Evolutionary conservation across 1,140 invertebrate species (phyloP).

Genomic region (Trichogramma pretiosum): DNA sequence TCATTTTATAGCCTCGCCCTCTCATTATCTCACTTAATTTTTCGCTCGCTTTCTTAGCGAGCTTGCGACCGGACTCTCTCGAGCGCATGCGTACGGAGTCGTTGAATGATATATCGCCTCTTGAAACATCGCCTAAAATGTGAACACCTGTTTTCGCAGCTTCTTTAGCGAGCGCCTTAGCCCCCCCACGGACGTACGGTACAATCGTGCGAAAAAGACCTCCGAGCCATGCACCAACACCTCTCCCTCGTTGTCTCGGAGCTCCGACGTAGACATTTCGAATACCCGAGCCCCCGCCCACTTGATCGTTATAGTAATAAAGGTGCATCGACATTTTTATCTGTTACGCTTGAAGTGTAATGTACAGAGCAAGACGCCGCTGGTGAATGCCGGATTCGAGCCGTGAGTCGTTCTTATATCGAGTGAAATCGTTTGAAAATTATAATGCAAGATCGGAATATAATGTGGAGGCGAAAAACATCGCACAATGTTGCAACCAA

Average conservation of each 20-base stretch:
- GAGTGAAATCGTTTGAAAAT: slow-evolving; percentile 16
- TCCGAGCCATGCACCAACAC: background rate
- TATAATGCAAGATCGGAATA: slow-evolving; percentile 11
- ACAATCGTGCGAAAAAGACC: background rate
- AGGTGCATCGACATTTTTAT: background rate
- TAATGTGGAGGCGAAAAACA: slow-evolving; percentile 14
- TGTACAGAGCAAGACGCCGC: slow-evolving; percentile 19
- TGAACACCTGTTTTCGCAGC: slow-evolving; percentile 10
- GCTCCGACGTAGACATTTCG: slow-evolving; percentile 13
- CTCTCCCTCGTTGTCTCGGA: background rate
- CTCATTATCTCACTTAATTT: slow-evolving; percentile 18
- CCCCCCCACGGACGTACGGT: background rate
- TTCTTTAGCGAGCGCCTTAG: slow-evolving; percentile 3
- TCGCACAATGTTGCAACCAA: slow-evolving; percentile 8
- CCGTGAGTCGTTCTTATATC: slow-evolving; percentile 19
- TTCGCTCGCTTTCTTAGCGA: slow-evolving; percentile 21
- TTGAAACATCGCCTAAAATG: slow-evolving; percentile 13
- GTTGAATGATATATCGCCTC: slow-evolving; percentile 4
- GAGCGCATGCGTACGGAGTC: slow-evolving; percentile 10
- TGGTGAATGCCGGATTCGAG: slow-evolving; percentile 19
- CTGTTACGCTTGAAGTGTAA: slow-evolving; percentile 17
- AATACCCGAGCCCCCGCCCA: slow-evolving; percentile 1
- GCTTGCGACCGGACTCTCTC: slow-evolving; percentile 15
- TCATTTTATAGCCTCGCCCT: slow-evolving; percentile 20
- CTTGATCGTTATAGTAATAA: slow-evolving; percentile 3